Evolutionary conservation across 1,140 invertebrate species (phyloP).

Genomic region (Telenomus remus): DNA sequence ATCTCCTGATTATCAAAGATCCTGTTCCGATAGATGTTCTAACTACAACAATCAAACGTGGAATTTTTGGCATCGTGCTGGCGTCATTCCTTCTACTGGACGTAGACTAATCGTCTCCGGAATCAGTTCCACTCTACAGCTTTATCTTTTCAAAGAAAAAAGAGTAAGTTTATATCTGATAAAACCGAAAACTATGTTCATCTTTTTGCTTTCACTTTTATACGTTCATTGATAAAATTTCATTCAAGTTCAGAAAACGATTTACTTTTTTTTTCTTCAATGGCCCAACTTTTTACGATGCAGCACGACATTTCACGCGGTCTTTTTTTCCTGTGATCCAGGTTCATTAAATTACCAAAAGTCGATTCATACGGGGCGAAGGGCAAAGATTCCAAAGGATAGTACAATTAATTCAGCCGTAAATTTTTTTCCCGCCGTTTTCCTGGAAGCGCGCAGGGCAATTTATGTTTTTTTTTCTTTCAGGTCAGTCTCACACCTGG

Average conservation of each 20-base stretch:
- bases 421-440: slow-evolving; percentile 70
- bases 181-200: slow-evolving; percentile 1
- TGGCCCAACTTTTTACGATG: slow-evolving; percentile 20
- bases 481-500: slow-evolving; percentile 68
- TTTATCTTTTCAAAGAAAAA: background rate
- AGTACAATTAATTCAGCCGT: slow-evolving; percentile 72
- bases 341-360: slow-evolving; percentile 22
- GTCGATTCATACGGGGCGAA: slow-evolving; percentile 22
- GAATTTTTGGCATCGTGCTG: slow-evolving; percentile 7
- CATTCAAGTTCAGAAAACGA: slow-evolving; percentile 24
- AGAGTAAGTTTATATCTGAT: background rate
- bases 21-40: too few species aligned
- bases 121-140: background rate
- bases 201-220: slow-evolving; percentile 27
- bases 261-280: slow-evolving; percentile 7
- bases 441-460: slow-evolving; percentile 66
- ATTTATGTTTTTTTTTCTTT: slow-evolving; percentile 67
- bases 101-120: slow-evolving; percentile 36
- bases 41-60: slow-evolving; percentile 1
- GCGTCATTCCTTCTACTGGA: slow-evolving; percentile 32
- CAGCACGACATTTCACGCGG: slow-evolving; percentile 10
- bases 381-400: slow-evolving; percentile 62
- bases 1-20: too few species aligned
- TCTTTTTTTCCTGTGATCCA: slow-evolving; percentile 11
- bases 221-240: slow-evolving; percentile 33